Evolutionary conservation across 2,113 vertebrate genomes (phyloP), one percentile per base, ranked within the genome.

Genomic region (Galeopterus variegatus): DNA sequence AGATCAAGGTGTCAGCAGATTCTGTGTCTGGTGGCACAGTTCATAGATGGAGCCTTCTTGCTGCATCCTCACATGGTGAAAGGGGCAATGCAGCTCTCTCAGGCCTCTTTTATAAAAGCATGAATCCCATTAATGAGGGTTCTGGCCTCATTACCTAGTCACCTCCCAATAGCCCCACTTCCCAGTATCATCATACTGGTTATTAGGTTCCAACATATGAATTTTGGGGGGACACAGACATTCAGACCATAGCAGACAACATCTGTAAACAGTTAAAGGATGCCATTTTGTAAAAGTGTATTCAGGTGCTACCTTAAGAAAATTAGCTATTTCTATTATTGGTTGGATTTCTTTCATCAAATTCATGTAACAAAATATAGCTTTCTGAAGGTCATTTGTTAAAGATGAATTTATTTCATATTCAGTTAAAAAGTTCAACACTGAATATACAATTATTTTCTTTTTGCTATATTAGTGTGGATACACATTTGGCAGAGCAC

Each of bases 341-440:
- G 18, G 8, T 65, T 60, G 26, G 14, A 72, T 75, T 87, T 93
- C 10, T 95, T 90, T 90, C 15, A 94, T 80, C 24, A 83, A 88
- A 60, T 67, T 77, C 26, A 73, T 4, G 28, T 70, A 56, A 72
- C 60, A 87, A 50, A 75, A n/a, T 60, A 60, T 65, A 75, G 24
- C 17, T 54, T 85, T 19, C 45, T 3, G 23, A 41, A 88, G 28
- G 4, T 48, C 48, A 54, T 2, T 17, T n/a, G 21, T 69, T 88
- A 69, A 84, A 86, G 54, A 72, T 31, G 4, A 76, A 72, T 64
- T 6, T 77, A 65, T 19, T 90, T 8, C 23, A 12, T 31, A 19
- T 79, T 90, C 5, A 41, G 6, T 62, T 95, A 64, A 86, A 85
- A 81, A 72, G 56, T 81, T 76, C 58, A 69, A 60, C 41, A 62